phyloP scores from a whole-genome alignment of 2,888 invertebrate genomes.

The Mystacides longicornis region DNA sequence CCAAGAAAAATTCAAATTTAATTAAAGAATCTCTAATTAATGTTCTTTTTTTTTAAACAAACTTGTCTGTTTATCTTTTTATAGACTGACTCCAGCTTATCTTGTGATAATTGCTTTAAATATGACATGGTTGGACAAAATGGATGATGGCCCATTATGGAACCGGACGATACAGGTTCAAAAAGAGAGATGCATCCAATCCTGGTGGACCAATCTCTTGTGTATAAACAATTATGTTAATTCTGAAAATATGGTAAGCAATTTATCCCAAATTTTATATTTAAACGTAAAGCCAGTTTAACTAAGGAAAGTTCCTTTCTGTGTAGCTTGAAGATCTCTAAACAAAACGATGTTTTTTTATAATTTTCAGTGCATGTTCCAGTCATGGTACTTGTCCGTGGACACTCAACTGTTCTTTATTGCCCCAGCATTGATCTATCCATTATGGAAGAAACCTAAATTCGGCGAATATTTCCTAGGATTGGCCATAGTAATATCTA shows the following conservation, averaged over 20 bases:
- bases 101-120: slow-evolving; percentile 63
- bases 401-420: slow-evolving; percentile 61
- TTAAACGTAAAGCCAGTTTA: no score
- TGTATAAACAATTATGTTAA: slow-evolving; percentile 68
- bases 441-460: slow-evolving; percentile 57
- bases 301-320: no score
- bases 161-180: slow-evolving; percentile 50
- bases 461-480: slow-evolving; percentile 49
- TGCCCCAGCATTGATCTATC: slow-evolving; percentile 59
- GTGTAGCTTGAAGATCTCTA: neutral
- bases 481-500: slow-evolving; percentile 41
- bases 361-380: slow-evolving; percentile 60
- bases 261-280: neutral
- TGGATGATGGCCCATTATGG: slow-evolving; percentile 73
- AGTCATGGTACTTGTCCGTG: slow-evolving; percentile 62
- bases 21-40: neutral
- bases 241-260: slow-evolving; percentile 52
- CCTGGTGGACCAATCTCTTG: slow-evolving; percentile 69
- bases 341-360: neutral
- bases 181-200: slow-evolving; percentile 53
- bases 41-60: neutral
- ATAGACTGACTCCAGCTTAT: slow-evolving; percentile 68
- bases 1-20: neutral
- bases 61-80: slow-evolving; percentile 21
- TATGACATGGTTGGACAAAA: slow-evolving; percentile 60